Percentiles rank a stretch among this genome's conserved stretches.
phyloP scores from a whole-genome alignment of 1,140 invertebrate genomes.

The Bombus huntii region DNA sequence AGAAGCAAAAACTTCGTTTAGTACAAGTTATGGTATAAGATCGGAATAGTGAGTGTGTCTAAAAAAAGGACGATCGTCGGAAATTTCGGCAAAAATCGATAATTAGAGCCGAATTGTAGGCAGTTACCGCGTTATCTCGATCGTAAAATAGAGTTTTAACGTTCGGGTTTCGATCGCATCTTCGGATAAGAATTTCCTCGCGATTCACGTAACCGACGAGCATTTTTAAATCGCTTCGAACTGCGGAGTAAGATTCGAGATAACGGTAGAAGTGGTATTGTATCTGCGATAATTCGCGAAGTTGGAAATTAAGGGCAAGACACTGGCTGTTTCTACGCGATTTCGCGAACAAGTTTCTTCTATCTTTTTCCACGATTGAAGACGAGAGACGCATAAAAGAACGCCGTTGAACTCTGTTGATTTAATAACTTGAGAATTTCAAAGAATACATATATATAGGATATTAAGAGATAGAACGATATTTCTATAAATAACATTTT shows the following conservation, averaged over 20 bases:
- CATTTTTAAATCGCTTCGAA: constrained; percentile 29
- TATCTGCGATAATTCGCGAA: not conserved
- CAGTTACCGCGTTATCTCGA: not conserved
- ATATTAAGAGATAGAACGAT: no score
- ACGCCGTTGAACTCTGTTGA: no score
- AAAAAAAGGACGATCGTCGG: no score
- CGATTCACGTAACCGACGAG: not conserved
- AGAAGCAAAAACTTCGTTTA: no score
- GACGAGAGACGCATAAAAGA: no score
- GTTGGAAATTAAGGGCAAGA: not conserved
- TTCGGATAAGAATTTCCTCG: constrained; percentile 21
- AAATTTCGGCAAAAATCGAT: no score
- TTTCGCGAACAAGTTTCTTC: not conserved
- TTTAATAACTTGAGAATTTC: no score
- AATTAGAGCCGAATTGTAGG: no score
- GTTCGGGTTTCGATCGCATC: constrained; percentile 6
- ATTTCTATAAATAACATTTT: no score
- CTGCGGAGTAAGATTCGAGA: not conserved
- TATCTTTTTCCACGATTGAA: no score
- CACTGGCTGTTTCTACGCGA: not conserved
- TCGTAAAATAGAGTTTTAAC: not conserved
- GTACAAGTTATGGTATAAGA: no score
- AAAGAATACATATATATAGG: no score
- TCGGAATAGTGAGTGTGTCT: accelerated
- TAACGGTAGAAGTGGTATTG: not conserved